Evolutionary conservation across 2,113 vertebrate species (phyloP), one percentile per base, ranked within the genome.

Genomic region (Thamnaconus septentrionalis): DNA sequence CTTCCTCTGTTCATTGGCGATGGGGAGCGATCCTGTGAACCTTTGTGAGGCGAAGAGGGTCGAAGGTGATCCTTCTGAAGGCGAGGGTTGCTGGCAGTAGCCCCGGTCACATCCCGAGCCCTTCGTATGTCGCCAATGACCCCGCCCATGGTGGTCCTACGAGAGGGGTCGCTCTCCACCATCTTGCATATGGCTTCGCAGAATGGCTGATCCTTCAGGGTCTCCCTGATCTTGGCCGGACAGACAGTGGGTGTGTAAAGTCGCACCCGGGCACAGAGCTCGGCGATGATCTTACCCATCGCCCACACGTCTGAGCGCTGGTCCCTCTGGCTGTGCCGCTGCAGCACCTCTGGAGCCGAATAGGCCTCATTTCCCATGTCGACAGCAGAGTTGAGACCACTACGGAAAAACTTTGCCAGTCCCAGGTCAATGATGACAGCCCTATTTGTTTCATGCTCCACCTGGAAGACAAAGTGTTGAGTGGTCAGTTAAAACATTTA

Each of bases 381-480:
- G 0, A 44, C 0, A 0, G 91, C 91, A 9, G 90, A 90, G 61
- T 67, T 88, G 6, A 88, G 75, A 39, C 91, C 90, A 5, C 56
- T 56, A 9, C 6, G 56, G 59, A 56, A 88, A 72, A 92, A 91
- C 72, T 92, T 92, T 5, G 91, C 91, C 44, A 92, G 64, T 40
- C 91, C 91, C 63, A 92, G 69, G 64, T 92, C 91, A 4, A 92
- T 92, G 75, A 92, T 91, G 12, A 92, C 89, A 0, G 91, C 85
- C 61, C 91, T 78, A 74, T 90, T 80, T 7, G 89, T 89, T 45
- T 53, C n/a, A 31, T 91, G 86, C 49, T 92, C 91, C 64, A 92
- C 85, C 91, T 92, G 54, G 41, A 73, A 44, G 43, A 71, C 52
- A 80, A 57, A 7, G 55, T 53, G 6, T 50, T 50, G 5, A 54